These are phyloP conservation scores for Neoarius graeffei DNA, from an alignment of 2,113 vertebrate species.

Conservation along the genomic window DNA sequence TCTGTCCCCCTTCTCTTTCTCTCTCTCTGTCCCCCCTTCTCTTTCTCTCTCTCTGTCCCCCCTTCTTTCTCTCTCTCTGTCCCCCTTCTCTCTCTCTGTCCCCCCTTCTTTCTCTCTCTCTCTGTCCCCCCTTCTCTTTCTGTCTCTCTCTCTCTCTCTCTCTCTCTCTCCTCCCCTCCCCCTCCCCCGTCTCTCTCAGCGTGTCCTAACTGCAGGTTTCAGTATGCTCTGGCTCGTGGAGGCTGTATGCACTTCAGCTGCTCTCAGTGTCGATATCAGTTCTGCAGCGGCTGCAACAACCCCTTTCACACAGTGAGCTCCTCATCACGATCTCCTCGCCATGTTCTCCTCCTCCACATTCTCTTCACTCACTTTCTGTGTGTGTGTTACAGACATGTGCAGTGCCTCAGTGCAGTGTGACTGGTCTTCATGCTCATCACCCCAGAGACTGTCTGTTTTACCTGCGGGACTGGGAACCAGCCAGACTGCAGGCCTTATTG, in stretches of 20 bases:
- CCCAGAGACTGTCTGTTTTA: too few species aligned
- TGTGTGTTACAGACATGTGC: too few species aligned
- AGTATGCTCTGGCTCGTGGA: conserved; percentile 85
- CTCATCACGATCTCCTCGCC: background rate
- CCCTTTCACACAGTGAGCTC: conserved; percentile 79
- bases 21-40: too few species aligned
- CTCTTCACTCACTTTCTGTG: background rate
- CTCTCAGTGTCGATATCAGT: conserved; percentile 87
- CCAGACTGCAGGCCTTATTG: too few species aligned
- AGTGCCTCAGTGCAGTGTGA: too few species aligned
- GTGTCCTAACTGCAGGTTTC: conserved; percentile 87
- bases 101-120: background rate
- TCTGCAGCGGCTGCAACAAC: conserved; percentile 91
- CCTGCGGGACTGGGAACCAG: too few species aligned
- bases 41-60: too few species aligned
- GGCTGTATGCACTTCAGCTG: conserved; percentile 92
- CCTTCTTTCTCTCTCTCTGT: too few species aligned
- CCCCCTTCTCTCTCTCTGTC: too few species aligned
- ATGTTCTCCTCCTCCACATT: too few species aligned
- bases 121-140: background rate
- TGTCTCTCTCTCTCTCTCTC: background rate
- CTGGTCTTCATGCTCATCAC: too few species aligned
- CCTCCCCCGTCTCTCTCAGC: conserved; percentile 61
- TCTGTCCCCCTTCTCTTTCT: too few species aligned
- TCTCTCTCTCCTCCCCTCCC: background rate